Evolutionary conservation across 2,113 vertebrate species (phyloP).

Genomic region (Melanotaenia duboulayi): DNA sequence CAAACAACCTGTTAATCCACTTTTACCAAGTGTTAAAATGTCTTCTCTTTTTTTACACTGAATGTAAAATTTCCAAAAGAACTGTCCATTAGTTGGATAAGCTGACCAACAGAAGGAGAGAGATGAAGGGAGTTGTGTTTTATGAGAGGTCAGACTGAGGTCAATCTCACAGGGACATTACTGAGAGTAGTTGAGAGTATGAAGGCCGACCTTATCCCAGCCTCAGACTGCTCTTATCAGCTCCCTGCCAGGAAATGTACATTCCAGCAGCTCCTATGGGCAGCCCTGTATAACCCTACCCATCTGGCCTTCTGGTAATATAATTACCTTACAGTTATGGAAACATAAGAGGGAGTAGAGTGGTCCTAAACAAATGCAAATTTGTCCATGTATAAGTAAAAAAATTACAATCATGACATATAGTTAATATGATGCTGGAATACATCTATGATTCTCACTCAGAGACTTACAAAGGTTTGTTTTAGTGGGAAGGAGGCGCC

Average conservation of each 20-base stretch:
- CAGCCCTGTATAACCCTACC: conserved; percentile 53
- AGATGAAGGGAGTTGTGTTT: conserved; percentile 10
- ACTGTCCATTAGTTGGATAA: too few species aligned
- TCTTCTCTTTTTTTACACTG: too few species aligned
- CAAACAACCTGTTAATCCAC: too few species aligned
- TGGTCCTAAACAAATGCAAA: conserved; percentile 29
- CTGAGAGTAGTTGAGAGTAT: conserved; percentile 21
- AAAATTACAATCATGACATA: conserved; percentile 21
- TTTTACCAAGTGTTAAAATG: too few species aligned
- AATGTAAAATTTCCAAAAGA: too few species aligned
- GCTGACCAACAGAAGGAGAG: conserved; percentile 44
- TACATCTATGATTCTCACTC: conserved; percentile 20
- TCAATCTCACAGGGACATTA: conserved; percentile 18
- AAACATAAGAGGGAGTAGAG: conserved; percentile 31
- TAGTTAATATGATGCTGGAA: conserved; percentile 16
- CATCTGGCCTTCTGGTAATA: conserved; percentile 64
- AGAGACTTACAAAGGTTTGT: conserved; percentile 47
- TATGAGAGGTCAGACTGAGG: conserved; percentile 52
- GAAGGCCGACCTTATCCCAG: conserved; percentile 37
- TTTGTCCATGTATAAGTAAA: conserved; percentile 7
- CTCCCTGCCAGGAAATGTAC: conserved; percentile 54
- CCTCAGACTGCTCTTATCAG: conserved; percentile 54
- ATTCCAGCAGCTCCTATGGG: conserved; percentile 60
- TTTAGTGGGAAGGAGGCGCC: conserved; percentile 58
- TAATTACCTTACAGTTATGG: conserved; percentile 53